Percentiles rank a stretch among this genome's conserved stretches.
These are phyloP conservation scores for Drosophila tani DNA, from an alignment of 1,140 invertebrate genomes.

Conservation along the genomic window DNA sequence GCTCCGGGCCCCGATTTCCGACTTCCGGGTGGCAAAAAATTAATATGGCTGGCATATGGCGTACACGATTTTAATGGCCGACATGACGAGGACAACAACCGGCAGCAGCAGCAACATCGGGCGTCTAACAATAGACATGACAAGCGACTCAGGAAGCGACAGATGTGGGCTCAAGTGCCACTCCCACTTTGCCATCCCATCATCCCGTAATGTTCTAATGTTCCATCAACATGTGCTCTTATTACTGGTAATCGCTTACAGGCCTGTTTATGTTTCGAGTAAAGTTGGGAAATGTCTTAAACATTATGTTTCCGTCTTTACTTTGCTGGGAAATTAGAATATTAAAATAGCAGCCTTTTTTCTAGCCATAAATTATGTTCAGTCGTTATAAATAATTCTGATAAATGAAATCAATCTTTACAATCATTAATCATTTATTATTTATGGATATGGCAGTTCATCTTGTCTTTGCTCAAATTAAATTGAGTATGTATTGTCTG, in stretches of 20 bases:
- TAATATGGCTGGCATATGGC: constrained; percentile 75
- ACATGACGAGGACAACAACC: constrained; percentile 48
- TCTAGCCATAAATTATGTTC: no score
- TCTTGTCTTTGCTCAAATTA: background rate
- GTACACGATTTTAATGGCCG: constrained; percentile 60
- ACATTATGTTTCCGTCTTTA: background rate
- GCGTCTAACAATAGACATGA: constrained; percentile 69
- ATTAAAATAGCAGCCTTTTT: background rate
- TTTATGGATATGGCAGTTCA: background rate
- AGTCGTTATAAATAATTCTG: background rate
- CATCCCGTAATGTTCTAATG: constrained; percentile 16
- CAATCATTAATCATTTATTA: background rate
- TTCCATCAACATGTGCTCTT: constrained; percentile 46
- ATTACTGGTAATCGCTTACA: constrained; percentile 46
- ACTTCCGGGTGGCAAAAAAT: constrained; percentile 63
- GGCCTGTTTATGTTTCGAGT: constrained; percentile 7
- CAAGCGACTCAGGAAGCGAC: constrained; percentile 32
- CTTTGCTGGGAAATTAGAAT: background rate
- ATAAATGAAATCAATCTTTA: background rate
- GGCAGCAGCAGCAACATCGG: constrained; percentile 43
- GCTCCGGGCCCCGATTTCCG: constrained; percentile 10
- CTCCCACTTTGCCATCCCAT: constrained; percentile 5
- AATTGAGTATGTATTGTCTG: background rate
- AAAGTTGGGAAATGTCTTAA: constrained; percentile 1
- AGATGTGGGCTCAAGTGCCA: constrained; percentile 34